Evolutionary conservation across 2,888 invertebrate genomes (phyloP).

Genomic region (Didymodactylos carnosus): DNA sequence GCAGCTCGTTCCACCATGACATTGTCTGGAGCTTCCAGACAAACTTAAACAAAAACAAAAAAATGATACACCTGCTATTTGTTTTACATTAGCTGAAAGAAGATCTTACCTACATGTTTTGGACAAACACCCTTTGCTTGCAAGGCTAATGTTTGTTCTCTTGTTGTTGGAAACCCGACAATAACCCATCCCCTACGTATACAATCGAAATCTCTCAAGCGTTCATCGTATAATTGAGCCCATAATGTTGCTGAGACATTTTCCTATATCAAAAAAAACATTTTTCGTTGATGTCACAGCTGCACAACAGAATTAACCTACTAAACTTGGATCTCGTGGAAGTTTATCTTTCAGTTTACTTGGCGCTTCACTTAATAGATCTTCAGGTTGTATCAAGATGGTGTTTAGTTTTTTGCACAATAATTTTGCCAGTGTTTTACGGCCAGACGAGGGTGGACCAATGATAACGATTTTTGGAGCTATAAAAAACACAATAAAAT

Average conservation of each 20-base stretch:
- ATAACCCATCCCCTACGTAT: conserved; percentile 33
- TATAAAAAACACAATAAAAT: conserved; percentile 17
- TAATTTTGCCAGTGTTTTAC: conserved; percentile 28
- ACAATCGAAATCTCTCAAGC: conserved; percentile 28
- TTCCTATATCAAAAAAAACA: conserved; percentile 16
- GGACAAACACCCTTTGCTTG: conserved; percentile 29
- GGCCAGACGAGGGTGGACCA: conserved; percentile 33
- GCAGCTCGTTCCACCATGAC: conserved; percentile 32
- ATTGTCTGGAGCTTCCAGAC: conserved; percentile 30
- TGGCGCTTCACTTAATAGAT: conserved; percentile 26
- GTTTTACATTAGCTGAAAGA: background rate
- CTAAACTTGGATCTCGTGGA: conserved; percentile 17
- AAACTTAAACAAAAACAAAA: conserved; percentile 15
- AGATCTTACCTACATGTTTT: conserved; percentile 28
- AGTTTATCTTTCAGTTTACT: conserved; percentile 22
- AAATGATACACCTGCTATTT: background rate
- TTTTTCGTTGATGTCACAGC: background rate
- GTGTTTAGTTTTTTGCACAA: conserved; percentile 25
- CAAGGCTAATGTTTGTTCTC: conserved; percentile 29
- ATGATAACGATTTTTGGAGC: conserved; percentile 30
- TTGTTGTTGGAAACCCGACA: conserved; percentile 30
- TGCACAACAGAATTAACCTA: too few species aligned
- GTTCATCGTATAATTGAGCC: conserved; percentile 25
- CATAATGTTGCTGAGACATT: conserved; percentile 26
- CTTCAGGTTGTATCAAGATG: conserved; percentile 25